Evolutionary conservation across 35 echinoderm and acorn worm species (phyloP), one percentile per base, ranked within the genome.

Genomic region (Lytechinus pictus): DNA sequence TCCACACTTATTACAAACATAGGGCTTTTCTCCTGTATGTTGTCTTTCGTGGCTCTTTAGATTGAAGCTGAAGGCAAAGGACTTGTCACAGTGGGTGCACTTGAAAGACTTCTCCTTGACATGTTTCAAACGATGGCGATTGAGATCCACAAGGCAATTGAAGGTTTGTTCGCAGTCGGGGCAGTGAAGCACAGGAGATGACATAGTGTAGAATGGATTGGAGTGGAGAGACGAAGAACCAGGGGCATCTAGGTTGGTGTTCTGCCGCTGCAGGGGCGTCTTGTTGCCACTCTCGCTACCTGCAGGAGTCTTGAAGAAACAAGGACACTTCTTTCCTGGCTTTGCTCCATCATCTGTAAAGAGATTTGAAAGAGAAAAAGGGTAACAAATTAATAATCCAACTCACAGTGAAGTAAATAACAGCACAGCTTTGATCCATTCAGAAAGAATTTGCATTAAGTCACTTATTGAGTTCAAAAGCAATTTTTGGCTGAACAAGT

Each of bases 61-160:
- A 61, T 97, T 95, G 52, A 79, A 87, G 6, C 94, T 96, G 89
- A 89, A 91, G 7, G 96, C 97, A 89, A 99, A 99, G 4, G 96
- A 33, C 87, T 99, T 99, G 27, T 95, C 94, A 88, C 98, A 99
- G 52, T 96, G 96, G 9, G 71, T 89, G 66, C 98, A 99, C 94
- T 96, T 96, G 57, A 96, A 99, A 6, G 97, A 97, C 58, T 94
- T 97, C 91, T 96, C 94, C 7, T 94, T 95, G 24, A 95, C 96
- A 87, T 99, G 98, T 5, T 57, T 57, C n/a, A 93, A 10, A 4
- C 92, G 52, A 11, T 93, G 92, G 52, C 92, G 52, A 28, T 93
- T 93, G 13, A 93, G 54, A n/a, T 93, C 92, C 52, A 93, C 53
- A 5, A 33, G 92, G 54, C 92, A 55, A 27, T 54, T 57, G 92